Evolutionary conservation across 2,888 invertebrate species (phyloP), one percentile per base, ranked within the genome.

Genomic region (Epirrhoe tristata): DNA sequence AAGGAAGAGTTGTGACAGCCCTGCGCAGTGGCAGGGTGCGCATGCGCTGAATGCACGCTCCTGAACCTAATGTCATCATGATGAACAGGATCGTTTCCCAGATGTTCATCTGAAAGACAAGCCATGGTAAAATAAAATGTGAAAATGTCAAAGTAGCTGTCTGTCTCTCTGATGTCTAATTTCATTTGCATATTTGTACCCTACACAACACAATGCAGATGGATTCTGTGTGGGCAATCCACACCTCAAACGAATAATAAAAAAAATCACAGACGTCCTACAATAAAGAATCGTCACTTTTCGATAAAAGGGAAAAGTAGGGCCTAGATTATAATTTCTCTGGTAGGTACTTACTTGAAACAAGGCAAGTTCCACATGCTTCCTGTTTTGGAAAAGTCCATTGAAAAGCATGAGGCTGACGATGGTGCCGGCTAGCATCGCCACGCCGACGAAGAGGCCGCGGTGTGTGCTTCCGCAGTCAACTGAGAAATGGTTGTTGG

Each of bases 391-490:
- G 66, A 91, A 95, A 17, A 97, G 90, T 14, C 96, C 96, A 79
- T 96, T 96, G 83, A 96, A 96, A 66, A 96, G 92, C 81, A 96
- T 96, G 36, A 96, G 93, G 71, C 95, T 95, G 77, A 96, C 95
- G 74, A 96, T 95, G 48, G 96, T 96, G 5, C 96, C 94, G 0
- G 96, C 96, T 4, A 96, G 93, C 12, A 96, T 94, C 8, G 96
- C 91, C 56, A 96, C 95, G 5, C 96, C 94, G 86, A 90, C 84
- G 76, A 94, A 95, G 84, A 97, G 90, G 78, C 97, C 91, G 89
- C 95, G 95, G 82, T 96, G 96, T 10, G 96, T 95, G 73, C 95
- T 95, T 51, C 96, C 95, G 84, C 96, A 97, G 89, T 97, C 97
- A 52, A 97, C 95, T 0, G 95, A 95, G 84, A 95, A 95, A 77